These are phyloP conservation scores for Euglossa dilemma DNA, from an alignment of 1,140 invertebrate genomes.

Conservation along the genomic window DNA sequence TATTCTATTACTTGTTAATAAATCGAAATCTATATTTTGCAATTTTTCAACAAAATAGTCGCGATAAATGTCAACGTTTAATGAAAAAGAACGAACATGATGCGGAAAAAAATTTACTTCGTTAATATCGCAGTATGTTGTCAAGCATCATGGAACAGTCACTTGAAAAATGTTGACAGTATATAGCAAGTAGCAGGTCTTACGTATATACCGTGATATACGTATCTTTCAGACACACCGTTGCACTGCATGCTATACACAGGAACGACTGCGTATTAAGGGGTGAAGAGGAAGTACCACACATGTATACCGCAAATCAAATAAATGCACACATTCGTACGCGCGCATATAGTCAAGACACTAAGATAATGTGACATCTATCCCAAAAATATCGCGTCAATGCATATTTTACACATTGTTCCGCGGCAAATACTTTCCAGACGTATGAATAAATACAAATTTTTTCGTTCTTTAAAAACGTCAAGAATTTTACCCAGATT, in stretches of 20 bases:
- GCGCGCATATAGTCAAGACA: constrained; percentile 54
- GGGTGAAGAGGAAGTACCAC: constrained; percentile 57
- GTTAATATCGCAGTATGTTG: constrained; percentile 61
- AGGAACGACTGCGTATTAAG: constrained; percentile 41
- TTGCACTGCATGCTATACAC: constrained; percentile 43
- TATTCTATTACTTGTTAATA: constrained; percentile 33
- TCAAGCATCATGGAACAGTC: constrained; percentile 57
- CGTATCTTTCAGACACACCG: constrained; percentile 36
- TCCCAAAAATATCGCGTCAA: constrained; percentile 75
- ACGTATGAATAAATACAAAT: constrained; percentile 14
- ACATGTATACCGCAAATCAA: constrained; percentile 46
- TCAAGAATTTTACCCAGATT: constrained; percentile 49
- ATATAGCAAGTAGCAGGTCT: constrained; percentile 54
- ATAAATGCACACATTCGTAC: constrained; percentile 50
- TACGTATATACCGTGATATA: constrained; percentile 40
- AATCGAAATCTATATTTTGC: constrained; percentile 1
- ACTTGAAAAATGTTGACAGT: constrained; percentile 64
- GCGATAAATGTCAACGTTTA: neutral
- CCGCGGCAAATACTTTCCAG: neutral
- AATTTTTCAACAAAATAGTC: constrained; percentile 17
- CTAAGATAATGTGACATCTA: constrained; percentile 74
- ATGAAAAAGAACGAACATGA: constrained; percentile 2
- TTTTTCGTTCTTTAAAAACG: constrained; percentile 23
- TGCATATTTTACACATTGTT: constrained; percentile 59
- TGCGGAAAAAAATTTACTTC: constrained; percentile 36